Base-by-base conservation (phyloP, 1,140 invertebrate genomes). In the Cataglyphis hispanica region DNA sequence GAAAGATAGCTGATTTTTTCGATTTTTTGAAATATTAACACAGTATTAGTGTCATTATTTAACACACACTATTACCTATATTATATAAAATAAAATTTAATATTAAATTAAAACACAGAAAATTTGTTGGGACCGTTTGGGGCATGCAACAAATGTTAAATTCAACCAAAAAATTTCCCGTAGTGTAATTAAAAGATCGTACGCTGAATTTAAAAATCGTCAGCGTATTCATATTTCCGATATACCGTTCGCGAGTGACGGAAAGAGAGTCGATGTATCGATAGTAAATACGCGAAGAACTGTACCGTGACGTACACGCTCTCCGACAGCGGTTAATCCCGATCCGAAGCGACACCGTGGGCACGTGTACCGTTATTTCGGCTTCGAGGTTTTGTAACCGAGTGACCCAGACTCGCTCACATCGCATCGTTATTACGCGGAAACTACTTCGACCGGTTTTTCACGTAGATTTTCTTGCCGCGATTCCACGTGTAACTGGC, bases 371-470 rank as follows among this genome's bases (percentile, higher is more conserved):
- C 93, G 93, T 94, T 94, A 93, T 92, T 93, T 92, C 78, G 91
- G 89, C 89, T 92, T 86, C 78, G 90, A 91, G 86, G 87, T 92
- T 91, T 89, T 87, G 89, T 93, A 92, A 90, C 92, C 93, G 92
- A 92, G 90, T 94, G 93, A 94, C 93, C 93, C 93, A 93, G 93
- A 94, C 80, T 69, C 56, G 40, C 78, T 72, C 66, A 19, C 25
- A 8, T 58, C 27, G 78, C 61, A 85, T 64, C 81, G 56, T 27
- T 67, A 46, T 67, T 85, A 80, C 75, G 43, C 43, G 46, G 74
- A 85, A 80, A 46, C 19, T n/a, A n/a, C 84, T 31, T 81, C 75
- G 50, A 85, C 75, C 61, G 84, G 84, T 85, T 85, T 83, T 83
- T 83, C 66, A 74, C 53, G 67, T 7, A 46, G 58, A 19, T 72